Evolutionary conservation across 2,113 vertebrate genomes (phyloP).

Genomic region (Phasianus colchicus): DNA sequence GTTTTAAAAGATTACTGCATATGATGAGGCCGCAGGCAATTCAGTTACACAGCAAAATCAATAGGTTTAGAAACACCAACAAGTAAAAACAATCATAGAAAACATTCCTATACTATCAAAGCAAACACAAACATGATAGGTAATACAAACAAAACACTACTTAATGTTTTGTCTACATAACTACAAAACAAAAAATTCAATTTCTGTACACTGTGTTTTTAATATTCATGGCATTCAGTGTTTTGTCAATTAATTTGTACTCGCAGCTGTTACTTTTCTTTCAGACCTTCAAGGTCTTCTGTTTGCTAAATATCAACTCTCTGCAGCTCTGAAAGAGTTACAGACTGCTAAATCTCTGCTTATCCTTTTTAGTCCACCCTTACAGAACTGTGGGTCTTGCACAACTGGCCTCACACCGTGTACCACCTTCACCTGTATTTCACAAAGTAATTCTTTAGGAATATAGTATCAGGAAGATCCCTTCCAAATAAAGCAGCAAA

Average conservation of each 20-base stretch:
- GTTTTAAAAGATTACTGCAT: not conserved
- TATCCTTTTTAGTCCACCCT: not conserved
- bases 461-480: not conserved
- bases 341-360: constrained; percentile 13
- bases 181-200: not conserved
- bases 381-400: not conserved
- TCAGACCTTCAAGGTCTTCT: constrained; percentile 51
- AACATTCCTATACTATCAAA: not conserved
- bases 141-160: not conserved
- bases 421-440: not conserved
- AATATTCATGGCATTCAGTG: constrained; percentile 14
- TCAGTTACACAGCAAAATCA: not conserved
- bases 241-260: constrained; percentile 20
- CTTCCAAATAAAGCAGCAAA: not conserved
- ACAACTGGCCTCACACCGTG: not conserved
- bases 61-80: not conserved
- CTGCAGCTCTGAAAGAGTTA: constrained; percentile 33
- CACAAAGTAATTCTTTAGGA: not conserved
- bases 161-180: not conserved
- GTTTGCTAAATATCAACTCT: constrained; percentile 47
- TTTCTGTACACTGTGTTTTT: constrained; percentile 11
- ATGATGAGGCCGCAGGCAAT: not conserved
- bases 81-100: not conserved
- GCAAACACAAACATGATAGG: not conserved
- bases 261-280: constrained; percentile 48